A percentile compares a stretch with the other conserved stretches of the same genome.
These are phyloP conservation scores for Labeo calbasu DNA, from an alignment of 2,797 vertebrate species.

Conservation along the genomic window DNA sequence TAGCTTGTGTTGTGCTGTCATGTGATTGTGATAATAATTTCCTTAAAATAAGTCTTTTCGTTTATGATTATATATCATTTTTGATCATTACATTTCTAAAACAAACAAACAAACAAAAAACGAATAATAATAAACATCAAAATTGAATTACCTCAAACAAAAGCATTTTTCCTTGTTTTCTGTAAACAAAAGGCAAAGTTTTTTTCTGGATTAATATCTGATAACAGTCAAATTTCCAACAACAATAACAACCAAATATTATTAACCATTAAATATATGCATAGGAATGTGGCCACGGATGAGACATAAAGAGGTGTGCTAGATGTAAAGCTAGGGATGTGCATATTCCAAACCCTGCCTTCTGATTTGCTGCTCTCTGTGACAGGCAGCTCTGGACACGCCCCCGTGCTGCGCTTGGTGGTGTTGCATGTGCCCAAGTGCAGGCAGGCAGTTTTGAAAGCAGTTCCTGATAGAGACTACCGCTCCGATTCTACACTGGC, in stretches of 20 bases:
- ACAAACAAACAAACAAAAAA: too few species aligned
- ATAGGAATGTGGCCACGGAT: background rate
- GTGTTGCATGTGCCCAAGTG: slow-evolving; percentile 63
- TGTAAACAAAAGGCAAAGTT: background rate
- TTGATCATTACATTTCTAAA: too few species aligned
- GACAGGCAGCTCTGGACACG: slow-evolving; percentile 66
- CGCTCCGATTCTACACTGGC: slow-evolving; percentile 73
- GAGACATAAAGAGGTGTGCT: background rate
- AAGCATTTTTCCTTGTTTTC: background rate
- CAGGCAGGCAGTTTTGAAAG: slow-evolving; percentile 77
- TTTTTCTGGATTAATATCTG: background rate
- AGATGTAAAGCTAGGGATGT: slow-evolving; percentile 47
- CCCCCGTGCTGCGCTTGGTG: slow-evolving; percentile 64
- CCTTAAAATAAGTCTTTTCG: background rate
- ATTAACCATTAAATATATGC: background rate
- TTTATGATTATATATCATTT: background rate
- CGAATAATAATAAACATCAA: too few species aligned
- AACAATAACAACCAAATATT: background rate
- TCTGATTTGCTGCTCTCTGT: slow-evolving; percentile 73
- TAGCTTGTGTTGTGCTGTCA: background rate
- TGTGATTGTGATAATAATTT: background rate
- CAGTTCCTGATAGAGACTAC: slow-evolving; percentile 70
- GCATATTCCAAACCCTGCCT: slow-evolving; percentile 25
- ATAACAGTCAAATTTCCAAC: background rate
- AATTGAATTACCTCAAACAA: background rate